A percentile compares a stretch with the other conserved stretches of the same genome.
Conservation (phyloP, 2,113 vertebrate species). For the Diadophis punctatus region DNA sequence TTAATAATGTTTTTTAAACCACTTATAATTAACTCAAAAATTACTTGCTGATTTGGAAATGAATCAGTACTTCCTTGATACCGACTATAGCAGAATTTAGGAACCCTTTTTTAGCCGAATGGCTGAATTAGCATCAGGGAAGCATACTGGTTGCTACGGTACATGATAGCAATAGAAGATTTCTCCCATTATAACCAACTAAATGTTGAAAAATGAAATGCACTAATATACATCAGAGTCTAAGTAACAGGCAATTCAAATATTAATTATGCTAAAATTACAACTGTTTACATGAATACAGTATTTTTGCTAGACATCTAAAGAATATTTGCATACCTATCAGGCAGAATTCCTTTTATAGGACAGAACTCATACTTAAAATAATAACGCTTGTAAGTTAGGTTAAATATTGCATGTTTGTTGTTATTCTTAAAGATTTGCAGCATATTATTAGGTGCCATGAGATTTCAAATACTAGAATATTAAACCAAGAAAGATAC, state of each 20-base stretch:
- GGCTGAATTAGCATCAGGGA: not conserved
- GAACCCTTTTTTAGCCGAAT: not conserved
- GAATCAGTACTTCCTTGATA: not conserved
- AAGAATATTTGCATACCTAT: not conserved
- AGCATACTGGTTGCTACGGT: not conserved
- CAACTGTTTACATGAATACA: not conserved
- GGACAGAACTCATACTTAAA: not conserved
- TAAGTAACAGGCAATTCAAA: not conserved
- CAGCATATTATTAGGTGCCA: not conserved
- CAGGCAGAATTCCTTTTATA: not conserved
- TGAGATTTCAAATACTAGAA: not conserved
- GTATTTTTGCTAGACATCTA: not conserved
- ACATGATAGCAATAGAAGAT: not conserved
- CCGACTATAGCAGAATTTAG: not conserved
- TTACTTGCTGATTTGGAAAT: not conserved
- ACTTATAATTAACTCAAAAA: not conserved
- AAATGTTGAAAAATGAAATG: not conserved
- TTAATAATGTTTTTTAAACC: not conserved
- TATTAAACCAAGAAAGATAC: not conserved
- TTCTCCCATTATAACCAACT: not conserved
- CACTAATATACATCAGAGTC: not conserved
- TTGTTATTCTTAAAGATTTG: not conserved
- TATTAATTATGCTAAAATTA: not conserved
- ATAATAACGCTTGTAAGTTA: not conserved
- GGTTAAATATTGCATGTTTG: not conserved